A percentile compares a stretch with the other conserved stretches of the same genome.
Evolutionary conservation across 2,797 vertebrate genomes (phyloP).

Genomic region (Myiothlypis coronata): DNA sequence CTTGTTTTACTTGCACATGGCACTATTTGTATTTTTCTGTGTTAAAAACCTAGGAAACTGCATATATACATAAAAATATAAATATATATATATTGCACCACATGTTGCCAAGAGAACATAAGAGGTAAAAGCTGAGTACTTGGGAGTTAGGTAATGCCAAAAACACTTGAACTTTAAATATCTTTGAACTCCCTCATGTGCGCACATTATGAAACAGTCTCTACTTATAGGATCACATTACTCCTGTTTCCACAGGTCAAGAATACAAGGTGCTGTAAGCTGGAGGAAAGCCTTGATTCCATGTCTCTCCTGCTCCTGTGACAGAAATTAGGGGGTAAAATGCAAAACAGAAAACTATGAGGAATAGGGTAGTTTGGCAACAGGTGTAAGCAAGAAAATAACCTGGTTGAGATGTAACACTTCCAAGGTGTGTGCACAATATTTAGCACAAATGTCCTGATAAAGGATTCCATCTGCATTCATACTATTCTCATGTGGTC

Average conservation of each 20-base stretch:
- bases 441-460: neutral
- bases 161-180: slow-evolving; percentile 52
- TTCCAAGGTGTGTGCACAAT: neutral
- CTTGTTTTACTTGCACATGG: slow-evolving; percentile 15
- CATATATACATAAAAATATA: neutral
- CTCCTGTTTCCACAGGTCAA: neutral
- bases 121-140: slow-evolving; percentile 1
- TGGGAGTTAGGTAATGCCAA: slow-evolving; percentile 43
- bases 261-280: neutral
- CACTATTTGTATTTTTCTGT: slow-evolving; percentile 31
- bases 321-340: neutral
- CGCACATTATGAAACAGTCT: neutral
- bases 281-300: neutral
- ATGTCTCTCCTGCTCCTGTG: neutral
- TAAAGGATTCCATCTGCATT: neutral
- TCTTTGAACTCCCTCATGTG: neutral
- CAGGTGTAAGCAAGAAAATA: neutral
- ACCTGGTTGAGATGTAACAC: neutral
- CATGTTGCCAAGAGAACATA: neutral
- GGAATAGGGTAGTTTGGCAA: neutral
- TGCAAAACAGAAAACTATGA: neutral
- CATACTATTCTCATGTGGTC: accelerated
- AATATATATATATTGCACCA: neutral
- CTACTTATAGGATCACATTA: slow-evolving; percentile 17
- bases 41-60: slow-evolving; percentile 53